A percentile compares a stretch with the other conserved stretches of the same genome.
These are phyloP conservation scores for Phaethon lepturus DNA, from an alignment of 2,113 vertebrate species.

Conservation along the genomic window DNA sequence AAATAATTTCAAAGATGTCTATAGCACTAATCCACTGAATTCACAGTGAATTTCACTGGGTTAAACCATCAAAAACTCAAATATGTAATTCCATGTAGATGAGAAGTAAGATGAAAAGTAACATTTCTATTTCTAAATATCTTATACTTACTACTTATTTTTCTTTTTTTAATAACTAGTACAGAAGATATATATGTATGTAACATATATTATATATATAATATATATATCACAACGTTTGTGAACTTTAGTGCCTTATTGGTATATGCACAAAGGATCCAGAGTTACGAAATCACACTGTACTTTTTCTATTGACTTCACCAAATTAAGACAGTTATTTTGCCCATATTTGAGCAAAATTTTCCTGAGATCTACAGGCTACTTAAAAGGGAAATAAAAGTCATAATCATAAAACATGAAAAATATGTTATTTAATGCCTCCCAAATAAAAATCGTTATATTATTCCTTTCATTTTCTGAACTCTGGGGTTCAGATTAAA, in stretches of 20 bases:
- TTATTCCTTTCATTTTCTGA: neutral
- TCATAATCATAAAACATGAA: neutral
- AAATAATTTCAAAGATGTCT: neutral
- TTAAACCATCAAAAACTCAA: neutral
- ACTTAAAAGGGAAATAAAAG: neutral
- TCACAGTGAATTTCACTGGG: neutral
- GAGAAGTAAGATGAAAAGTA: neutral
- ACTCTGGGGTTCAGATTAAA: neutral
- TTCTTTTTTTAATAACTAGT: neutral
- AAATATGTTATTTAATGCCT: accelerated
- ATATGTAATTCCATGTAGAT: neutral
- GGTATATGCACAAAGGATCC: neutral
- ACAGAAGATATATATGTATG: neutral
- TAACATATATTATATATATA: no score
- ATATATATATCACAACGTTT: neutral
- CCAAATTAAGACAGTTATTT: neutral
- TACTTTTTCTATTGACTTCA: neutral
- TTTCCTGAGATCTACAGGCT: neutral
- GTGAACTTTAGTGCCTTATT: neutral
- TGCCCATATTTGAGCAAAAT: neutral
- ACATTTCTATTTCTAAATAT: neutral
- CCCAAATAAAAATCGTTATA: neutral
- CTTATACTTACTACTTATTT: neutral
- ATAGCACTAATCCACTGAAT: neutral
- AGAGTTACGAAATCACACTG: neutral